These are phyloP conservation scores for Eristalis intricaria DNA, from an alignment of 2,888 invertebrate species.

Conservation along the genomic window DNA sequence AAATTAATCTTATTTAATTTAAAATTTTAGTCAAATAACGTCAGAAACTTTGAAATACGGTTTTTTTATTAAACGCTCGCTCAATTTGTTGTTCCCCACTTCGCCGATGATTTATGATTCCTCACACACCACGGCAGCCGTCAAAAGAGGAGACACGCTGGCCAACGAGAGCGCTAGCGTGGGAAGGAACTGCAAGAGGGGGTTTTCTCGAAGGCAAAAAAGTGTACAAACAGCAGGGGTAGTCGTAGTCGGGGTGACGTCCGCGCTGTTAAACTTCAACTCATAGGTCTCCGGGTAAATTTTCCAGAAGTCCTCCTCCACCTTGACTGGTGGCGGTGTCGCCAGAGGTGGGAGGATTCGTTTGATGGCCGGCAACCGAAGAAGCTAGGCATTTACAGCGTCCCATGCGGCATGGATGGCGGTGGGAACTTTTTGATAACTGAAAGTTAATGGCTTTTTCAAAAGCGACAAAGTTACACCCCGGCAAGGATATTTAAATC, in stretches of 20 bases:
- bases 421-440: conserved; percentile 64
- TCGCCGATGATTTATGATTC: conserved; percentile 69
- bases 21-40: conserved; percentile 70
- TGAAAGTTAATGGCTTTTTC: conserved; percentile 69
- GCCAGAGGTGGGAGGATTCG: background rate
- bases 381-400: conserved; percentile 55
- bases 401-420: conserved; percentile 56
- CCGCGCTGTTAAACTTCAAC: conserved; percentile 63
- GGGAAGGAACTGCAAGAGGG: background rate
- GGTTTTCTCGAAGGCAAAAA: conserved; percentile 6
- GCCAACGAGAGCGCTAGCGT: background rate
- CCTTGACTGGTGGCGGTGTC: conserved; percentile 38
- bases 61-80: conserved; percentile 68
- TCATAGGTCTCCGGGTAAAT: conserved; percentile 46
- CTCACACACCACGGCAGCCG: conserved; percentile 42
- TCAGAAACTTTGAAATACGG: conserved; percentile 67
- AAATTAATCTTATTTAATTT: conserved; percentile 72
- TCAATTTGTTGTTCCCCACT: conserved; percentile 71
- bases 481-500: conserved; percentile 64
- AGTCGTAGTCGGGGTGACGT: conserved; percentile 44
- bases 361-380: conserved; percentile 26
- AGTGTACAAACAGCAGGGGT: conserved; percentile 22
- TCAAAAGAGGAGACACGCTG: conserved; percentile 5
- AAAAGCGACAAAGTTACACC: conserved; percentile 57
- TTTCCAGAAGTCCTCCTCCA: conserved; percentile 25